Evolutionary conservation across 92 coral and sea anemone species (phyloP).

Genomic region (Epizoanthus illoricatus): DNA sequence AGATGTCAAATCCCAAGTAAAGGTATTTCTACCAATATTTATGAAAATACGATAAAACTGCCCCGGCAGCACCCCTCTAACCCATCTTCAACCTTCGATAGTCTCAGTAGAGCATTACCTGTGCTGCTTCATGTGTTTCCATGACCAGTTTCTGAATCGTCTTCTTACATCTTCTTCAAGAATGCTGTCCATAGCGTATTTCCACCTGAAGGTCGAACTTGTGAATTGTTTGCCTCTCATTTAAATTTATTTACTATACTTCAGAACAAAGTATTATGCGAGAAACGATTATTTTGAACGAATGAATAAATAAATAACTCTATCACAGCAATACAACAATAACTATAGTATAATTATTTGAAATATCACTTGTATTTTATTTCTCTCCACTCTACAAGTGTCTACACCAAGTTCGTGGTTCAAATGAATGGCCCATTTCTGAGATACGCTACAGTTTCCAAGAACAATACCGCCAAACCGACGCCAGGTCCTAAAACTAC

Average conservation of each 20-base stretch:
- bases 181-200: conserved; percentile 74
- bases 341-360: too few relatives aligned
- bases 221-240: not conserved
- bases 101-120: conserved; percentile 51
- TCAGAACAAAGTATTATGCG: not conserved
- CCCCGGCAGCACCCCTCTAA: too few relatives aligned
- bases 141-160: conserved; percentile 86
- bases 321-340: too few relatives aligned
- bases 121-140: conserved; percentile 84
- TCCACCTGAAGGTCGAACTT: conserved; percentile 66
- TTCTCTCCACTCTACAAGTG: too few relatives aligned
- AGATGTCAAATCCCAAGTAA: not conserved
- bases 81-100: not conserved
- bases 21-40: not conserved
- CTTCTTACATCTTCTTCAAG: conserved; percentile 90
- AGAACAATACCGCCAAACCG: too few relatives aligned
- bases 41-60: not conserved
- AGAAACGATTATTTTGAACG: too few relatives aligned
- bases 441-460: too few relatives aligned
- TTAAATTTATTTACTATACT: not conserved
- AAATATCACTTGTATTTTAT: too few relatives aligned
- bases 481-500: too few relatives aligned
- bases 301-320: too few relatives aligned
- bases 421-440: too few relatives aligned
- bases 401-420: too few relatives aligned